A percentile compares a stretch with the other conserved stretches of the same genome.
These are phyloP conservation scores for Monopis laevigella DNA, from an alignment of 2,888 invertebrate species.

Conservation along the genomic window DNA sequence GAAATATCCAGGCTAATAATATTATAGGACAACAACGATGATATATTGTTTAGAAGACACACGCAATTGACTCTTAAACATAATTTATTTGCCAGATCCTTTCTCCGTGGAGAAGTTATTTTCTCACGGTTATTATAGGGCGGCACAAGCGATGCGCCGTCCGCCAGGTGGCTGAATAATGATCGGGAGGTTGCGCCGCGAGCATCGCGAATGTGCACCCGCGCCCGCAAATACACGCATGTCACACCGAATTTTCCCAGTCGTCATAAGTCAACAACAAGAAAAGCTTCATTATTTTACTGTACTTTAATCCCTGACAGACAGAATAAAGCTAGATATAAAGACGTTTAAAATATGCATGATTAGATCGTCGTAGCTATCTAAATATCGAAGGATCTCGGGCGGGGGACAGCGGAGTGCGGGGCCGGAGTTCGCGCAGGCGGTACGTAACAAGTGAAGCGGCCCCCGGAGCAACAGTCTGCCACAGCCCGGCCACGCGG, in stretches of 20 bases:
- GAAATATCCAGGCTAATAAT: too few relatives aligned
- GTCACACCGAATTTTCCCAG: neutral
- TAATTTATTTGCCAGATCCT: too few relatives aligned
- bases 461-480: slow-evolving; percentile 67
- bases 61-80: too few relatives aligned
- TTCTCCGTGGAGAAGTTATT: too few relatives aligned
- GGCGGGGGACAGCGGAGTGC: slow-evolving; percentile 30
- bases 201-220: neutral
- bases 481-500: slow-evolving; percentile 65
- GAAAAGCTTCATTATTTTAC: neutral
- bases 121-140: neutral
- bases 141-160: neutral
- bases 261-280: neutral
- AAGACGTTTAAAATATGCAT: slow-evolving; percentile 7
- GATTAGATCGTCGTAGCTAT: slow-evolving; percentile 6
- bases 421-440: slow-evolving; percentile 34
- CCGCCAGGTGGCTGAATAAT: neutral
- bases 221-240: too few relatives aligned
- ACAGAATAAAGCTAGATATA: slow-evolving; percentile 1
- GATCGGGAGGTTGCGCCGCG: neutral
- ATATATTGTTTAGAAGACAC: too few relatives aligned
- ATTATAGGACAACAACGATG: too few relatives aligned
- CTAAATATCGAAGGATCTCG: slow-evolving; percentile 37
- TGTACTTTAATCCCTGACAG: neutral
- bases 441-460: slow-evolving; percentile 65